These are phyloP conservation scores for Sinosuthora webbiana DNA, from an alignment of 2,113 vertebrate genomes.

Conservation along the genomic window DNA sequence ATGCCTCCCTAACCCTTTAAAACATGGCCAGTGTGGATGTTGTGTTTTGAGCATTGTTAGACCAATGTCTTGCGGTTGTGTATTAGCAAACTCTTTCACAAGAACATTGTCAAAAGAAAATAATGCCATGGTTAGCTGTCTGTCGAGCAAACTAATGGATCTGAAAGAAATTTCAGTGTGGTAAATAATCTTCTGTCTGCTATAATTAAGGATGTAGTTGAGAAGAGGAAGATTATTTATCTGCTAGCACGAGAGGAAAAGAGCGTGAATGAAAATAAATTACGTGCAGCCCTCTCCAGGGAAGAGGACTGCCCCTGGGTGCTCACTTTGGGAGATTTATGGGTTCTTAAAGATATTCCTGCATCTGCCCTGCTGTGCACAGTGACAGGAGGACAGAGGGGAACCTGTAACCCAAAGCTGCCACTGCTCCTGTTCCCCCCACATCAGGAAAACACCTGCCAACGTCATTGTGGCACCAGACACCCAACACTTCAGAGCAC, in stretches of 20 bases:
- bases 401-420: not conserved
- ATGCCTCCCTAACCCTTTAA: not conserved
- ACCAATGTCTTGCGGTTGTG: not conserved
- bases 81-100: not conserved
- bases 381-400: not conserved
- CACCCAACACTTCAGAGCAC: not conserved
- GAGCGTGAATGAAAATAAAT: not conserved
- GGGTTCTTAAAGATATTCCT: not conserved
- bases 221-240: conserved; percentile 41
- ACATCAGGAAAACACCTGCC: accelerated
- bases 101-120: conserved; percentile 17
- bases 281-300: not conserved
- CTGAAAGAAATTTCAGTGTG: conserved; percentile 31
- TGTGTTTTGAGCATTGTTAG: not conserved
- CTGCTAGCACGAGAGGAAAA: not conserved
- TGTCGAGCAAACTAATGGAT: conserved; percentile 43
- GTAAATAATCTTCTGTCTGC: conserved; percentile 57
- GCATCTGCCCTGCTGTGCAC: not conserved
- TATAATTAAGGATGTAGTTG: conserved; percentile 40
- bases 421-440: not conserved
- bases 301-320: not conserved
- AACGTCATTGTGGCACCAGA: not conserved
- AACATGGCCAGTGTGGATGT: accelerated
- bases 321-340: not conserved
- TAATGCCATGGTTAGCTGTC: not conserved